Base-by-base conservation (phyloP, 37 sponge, comb jelly and placozoan genomes). In the Spongilla lacustris region DNA sequence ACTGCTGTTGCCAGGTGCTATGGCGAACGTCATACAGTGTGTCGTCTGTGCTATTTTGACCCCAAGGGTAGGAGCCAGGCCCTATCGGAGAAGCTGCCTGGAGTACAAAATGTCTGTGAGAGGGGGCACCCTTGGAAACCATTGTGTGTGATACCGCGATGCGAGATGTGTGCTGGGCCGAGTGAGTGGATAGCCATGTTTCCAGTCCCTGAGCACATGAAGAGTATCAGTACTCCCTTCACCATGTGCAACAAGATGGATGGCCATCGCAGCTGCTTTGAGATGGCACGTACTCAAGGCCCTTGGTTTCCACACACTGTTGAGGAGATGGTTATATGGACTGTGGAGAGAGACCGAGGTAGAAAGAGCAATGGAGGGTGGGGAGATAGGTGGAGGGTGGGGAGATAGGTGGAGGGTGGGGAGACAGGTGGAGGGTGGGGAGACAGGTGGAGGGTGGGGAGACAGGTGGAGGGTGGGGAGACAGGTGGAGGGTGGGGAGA, bases 251-350 rank as follows among this genome's bases (percentile, higher is more conserved):
- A 58, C 58, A 85, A 82, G 86, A 86, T 81, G 31, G 37, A 46
- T 21, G 78, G 69, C 10, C 91, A 91, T 41, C 35, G 31, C 6
- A 36, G 28, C 26, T 91, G 91, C 48, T 86, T 78, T 30, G 78
- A 66, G 21, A 81, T 81, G 87, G 78, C 90, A 19, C 36, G 36
- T 33, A 78, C 66, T 11, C 77, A 76, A 23, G 86, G 86, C 67
- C 91, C 91, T 14, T 91, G 91, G 91, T 91, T 91, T 68, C 91
- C 90, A 22, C 93, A 93, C 81, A 78, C 93, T 31, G 90, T 89
- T 32, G 93, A 93, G 68, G 93, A 93, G 71, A 76, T 86, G 34
- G 93, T 93, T 2, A 86, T 93, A 10, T 93, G 93, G 93, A 89
- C 84, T 69, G 87, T 93, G 25, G 93, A 93, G 81, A 89, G 90